Evolutionary conservation across 2,888 invertebrate genomes (phyloP), one percentile per base, ranked within the genome.

Genomic region (Drosophila bunnanda): DNA sequence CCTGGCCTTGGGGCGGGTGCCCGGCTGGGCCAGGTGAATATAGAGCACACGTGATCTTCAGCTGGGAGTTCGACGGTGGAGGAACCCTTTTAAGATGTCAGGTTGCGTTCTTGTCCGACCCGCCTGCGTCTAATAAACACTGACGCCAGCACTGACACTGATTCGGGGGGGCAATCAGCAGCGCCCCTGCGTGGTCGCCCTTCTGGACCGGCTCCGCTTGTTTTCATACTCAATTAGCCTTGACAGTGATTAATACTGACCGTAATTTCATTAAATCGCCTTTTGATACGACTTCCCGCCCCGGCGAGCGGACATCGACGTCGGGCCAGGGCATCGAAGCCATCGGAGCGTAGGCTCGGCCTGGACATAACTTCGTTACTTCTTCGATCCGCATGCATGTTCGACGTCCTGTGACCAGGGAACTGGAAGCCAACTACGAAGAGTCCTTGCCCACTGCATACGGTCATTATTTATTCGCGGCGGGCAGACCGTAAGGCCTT

Each of bases 11-110:
- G 50, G 15, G 20, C 15, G 15, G 32, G 5, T 50, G 22, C 57
- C 8, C 9, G 25, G 17, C 53, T 4, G 7, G 17, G 34, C 7
- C 17, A 20, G 50, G 50, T 67, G 62, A 55, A 64, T 75, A 43
- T 46, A 28, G 56, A 60, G 73, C 79, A 79, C 60, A 76, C 66
- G 57, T 80, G 78, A 43, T 64, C 57, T 53, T 32, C 36, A 22
- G 36, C 4, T 10, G 50, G 48, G 28, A 25, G 46, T 8, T 17
- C 39, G 20, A 12, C 15, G 54, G 64, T 39, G 55, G 44, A 32
- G 48, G 61, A 89, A 89, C 88, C 86, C 86, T 87, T 87, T 87
- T 87, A 87, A 87, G 88, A 79, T 85, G 87, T 88, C 89, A 89
- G 75, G 32, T 78, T 76, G 67, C 70, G 75, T 79, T 89, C 76